Conservation (phyloP, 2,113 vertebrate genomes). For the Polyodon spathula region DNA sequence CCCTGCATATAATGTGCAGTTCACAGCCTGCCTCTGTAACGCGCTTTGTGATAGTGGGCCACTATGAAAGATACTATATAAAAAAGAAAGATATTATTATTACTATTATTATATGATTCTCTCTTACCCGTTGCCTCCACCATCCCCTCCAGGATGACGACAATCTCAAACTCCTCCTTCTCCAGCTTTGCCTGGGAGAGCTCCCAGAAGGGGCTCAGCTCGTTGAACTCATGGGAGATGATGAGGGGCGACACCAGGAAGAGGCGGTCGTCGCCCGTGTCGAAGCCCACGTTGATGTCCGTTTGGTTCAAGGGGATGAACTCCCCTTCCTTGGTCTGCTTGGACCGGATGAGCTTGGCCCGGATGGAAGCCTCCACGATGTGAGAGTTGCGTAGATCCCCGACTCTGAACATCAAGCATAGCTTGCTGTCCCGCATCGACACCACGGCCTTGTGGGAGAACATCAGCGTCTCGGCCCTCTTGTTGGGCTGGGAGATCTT, state of each 20-base stretch:
- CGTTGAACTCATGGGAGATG: slow-evolving; percentile 68
- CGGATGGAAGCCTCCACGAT: slow-evolving; percentile 63
- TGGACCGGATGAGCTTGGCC: slow-evolving; percentile 56
- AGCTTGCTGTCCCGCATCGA: slow-evolving; percentile 55
- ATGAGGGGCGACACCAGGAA: slow-evolving; percentile 66
- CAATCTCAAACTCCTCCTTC: slow-evolving; percentile 65
- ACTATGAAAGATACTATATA: no score
- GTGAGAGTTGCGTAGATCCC: slow-evolving; percentile 65
- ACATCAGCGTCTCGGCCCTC: slow-evolving; percentile 59
- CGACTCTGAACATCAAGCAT: slow-evolving; percentile 70
- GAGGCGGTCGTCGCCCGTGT: slow-evolving; percentile 65
- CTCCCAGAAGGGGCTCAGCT: slow-evolving; percentile 67
- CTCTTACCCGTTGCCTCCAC: slow-evolving; percentile 64
- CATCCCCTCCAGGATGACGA: slow-evolving; percentile 69
- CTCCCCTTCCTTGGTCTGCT: slow-evolving; percentile 68
- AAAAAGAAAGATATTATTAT: no score
- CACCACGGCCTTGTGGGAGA: slow-evolving; percentile 60
- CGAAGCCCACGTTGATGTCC: slow-evolving; percentile 65
- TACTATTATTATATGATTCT: no score
- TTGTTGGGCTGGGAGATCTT: slow-evolving; percentile 75
- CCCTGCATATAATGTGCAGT: no score
- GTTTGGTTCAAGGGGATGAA: slow-evolving; percentile 71
- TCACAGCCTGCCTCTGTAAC: no score
- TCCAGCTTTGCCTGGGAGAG: slow-evolving; percentile 54
- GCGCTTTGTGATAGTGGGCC: no score